Conservation (phyloP, 2,797 vertebrate genomes). For the Chelon auratus region DNA sequence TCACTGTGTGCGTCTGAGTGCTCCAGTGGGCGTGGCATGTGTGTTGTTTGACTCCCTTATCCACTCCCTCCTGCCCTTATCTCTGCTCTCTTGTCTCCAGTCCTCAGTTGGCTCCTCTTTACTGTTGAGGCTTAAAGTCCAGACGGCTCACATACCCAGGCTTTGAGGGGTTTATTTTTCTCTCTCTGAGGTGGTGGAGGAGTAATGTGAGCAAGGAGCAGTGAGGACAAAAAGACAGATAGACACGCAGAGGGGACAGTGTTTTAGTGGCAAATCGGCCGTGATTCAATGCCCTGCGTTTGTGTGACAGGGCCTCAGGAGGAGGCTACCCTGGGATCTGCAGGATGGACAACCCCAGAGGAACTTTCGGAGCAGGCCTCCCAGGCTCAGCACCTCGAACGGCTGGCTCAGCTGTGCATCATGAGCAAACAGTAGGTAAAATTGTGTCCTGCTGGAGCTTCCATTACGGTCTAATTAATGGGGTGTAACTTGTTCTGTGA, state of each 20-base stretch:
- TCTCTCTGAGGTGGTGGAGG: slow-evolving; percentile 15
- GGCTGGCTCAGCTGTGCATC: slow-evolving; percentile 87
- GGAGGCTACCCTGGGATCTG: slow-evolving; percentile 81
- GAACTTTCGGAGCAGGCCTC: slow-evolving; percentile 86
- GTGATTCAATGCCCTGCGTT: slow-evolving; percentile 84
- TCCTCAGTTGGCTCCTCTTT: slow-evolving; percentile 68
- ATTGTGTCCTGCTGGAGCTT: slow-evolving; percentile 44
- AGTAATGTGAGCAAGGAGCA: slow-evolving; percentile 14
- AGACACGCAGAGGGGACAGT: slow-evolving; percentile 8
- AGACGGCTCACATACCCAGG: slow-evolving; percentile 63
- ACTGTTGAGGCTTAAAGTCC: slow-evolving; percentile 67
- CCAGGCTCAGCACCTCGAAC: slow-evolving; percentile 85
- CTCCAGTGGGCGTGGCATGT: slow-evolving; percentile 70
- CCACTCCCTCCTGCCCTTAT: slow-evolving; percentile 71
- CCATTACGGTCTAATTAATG: slow-evolving; percentile 29
- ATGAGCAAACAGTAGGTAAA: slow-evolving; percentile 89
- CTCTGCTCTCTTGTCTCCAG: slow-evolving; percentile 69
- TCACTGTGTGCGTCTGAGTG: slow-evolving; percentile 53
- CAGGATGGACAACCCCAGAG: slow-evolving; percentile 83
- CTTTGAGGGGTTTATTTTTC: slow-evolving; percentile 77
- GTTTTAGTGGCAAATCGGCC: slow-evolving; percentile 64
- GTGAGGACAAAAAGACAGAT: slow-evolving; percentile 8
- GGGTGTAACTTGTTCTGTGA: slow-evolving; percentile 12
- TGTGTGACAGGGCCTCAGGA: slow-evolving; percentile 90
- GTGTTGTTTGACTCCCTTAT: slow-evolving; percentile 71